phyloP scores from a whole-genome alignment of 2,797 vertebrate species.

The Sebastes oblongus region DNA sequence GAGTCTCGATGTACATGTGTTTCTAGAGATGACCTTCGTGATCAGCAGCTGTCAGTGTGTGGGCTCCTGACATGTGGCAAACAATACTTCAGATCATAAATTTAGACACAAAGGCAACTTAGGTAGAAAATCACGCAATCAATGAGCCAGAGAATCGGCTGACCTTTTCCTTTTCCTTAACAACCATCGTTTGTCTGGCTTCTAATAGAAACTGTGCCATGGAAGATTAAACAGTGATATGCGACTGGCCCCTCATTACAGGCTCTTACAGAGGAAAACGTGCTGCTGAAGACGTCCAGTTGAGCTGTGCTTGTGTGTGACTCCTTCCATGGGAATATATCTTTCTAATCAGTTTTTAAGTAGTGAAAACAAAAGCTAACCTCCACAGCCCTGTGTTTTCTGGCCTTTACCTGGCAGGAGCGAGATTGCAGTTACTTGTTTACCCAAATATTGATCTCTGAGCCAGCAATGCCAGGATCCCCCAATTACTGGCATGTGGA shows the following conservation, averaged over 20 bases:
- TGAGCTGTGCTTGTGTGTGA: background rate
- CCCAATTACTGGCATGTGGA: background rate
- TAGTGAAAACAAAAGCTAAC: slow-evolving; percentile 34
- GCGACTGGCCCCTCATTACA: slow-evolving; percentile 34
- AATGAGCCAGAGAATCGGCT: slow-evolving; percentile 63
- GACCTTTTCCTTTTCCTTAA: slow-evolving; percentile 59
- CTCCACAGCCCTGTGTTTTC: slow-evolving; percentile 3
- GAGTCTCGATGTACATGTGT: background rate
- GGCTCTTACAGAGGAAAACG: background rate
- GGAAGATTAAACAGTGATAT: slow-evolving; percentile 65
- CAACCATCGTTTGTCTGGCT: slow-evolving; percentile 54
- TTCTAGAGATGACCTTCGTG: slow-evolving; percentile 54
- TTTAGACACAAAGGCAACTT: slow-evolving; percentile 33
- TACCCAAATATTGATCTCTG: slow-evolving; percentile 45
- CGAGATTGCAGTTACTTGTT: slow-evolving; percentile 20
- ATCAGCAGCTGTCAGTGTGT: slow-evolving; percentile 40
- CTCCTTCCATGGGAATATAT: slow-evolving; percentile 19
- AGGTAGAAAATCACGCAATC: slow-evolving; percentile 46
- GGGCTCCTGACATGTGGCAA: slow-evolving; percentile 46
- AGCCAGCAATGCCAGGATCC: background rate
- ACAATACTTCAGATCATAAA: slow-evolving; percentile 55
- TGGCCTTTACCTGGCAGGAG: slow-evolving; percentile 9
- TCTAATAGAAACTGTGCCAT: slow-evolving; percentile 54
- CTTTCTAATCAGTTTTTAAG: slow-evolving; percentile 46
- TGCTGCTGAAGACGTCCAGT: slow-evolving; percentile 5